Percentiles rank a stretch among this genome's conserved stretches.
These are phyloP conservation scores for Aeoliscus strigatus DNA, from an alignment of 2,797 vertebrate species.

Conservation along the genomic window DNA sequence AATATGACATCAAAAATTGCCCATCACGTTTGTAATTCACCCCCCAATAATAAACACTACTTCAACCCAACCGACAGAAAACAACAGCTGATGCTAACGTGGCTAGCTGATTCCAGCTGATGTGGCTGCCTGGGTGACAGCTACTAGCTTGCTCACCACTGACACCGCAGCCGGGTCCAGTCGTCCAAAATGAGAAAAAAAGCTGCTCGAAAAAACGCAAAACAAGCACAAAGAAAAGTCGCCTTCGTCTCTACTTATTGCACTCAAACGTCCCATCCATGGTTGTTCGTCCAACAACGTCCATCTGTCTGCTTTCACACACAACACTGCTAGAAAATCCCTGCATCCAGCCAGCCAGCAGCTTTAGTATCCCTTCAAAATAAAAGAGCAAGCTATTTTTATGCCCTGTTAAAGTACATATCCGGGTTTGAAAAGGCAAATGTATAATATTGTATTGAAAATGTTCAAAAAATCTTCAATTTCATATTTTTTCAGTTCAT, in stretches of 20 bases:
- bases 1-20: conserved; percentile 10
- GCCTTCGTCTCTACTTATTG: conserved; percentile 16
- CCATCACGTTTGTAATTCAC: too few relatives aligned
- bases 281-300: conserved; percentile 15
- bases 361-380: conserved; percentile 52
- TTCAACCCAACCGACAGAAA: too few relatives aligned
- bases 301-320: conserved; percentile 30
- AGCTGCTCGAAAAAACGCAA: conserved; percentile 2
- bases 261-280: conserved; percentile 32
- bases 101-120: conserved; percentile 39
- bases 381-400: conserved; percentile 25
- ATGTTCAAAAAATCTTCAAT: too few relatives aligned
- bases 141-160: conserved; percentile 48
- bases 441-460: rapidly evolving
- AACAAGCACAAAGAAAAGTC: conserved; percentile 7
- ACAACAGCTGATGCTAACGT: conserved; percentile 28
- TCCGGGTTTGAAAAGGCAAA: neutral
- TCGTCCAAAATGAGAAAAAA: conserved; percentile 10
- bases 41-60: too few relatives aligned
- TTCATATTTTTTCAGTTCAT: too few relatives aligned
- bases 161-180: conserved; percentile 23
- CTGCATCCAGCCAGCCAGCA: conserved; percentile 51
- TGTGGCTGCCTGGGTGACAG: conserved; percentile 55
- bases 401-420: rapidly evolving
- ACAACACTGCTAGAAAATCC: conserved; percentile 57